Evolutionary conservation across 2,797 vertebrate genomes (phyloP), one percentile per base, ranked within the genome.

Genomic region (Hyperoplus lanceolatus): DNA sequence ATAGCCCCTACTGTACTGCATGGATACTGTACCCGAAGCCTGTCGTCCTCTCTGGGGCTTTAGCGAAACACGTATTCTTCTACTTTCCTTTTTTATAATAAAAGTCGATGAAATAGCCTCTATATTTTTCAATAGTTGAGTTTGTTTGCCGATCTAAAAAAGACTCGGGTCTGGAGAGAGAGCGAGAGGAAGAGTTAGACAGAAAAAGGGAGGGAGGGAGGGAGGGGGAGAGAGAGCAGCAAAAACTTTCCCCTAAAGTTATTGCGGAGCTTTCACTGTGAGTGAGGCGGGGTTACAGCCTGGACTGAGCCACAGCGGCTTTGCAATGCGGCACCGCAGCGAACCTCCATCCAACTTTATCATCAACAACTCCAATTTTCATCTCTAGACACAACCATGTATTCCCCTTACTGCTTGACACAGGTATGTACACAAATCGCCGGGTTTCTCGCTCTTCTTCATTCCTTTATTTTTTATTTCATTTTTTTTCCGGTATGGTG

Each of bases 341-440:
- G 93, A 95, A 93, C 93, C 94, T 95, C 90, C 93, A 95, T 91
- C 93, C 94, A 94, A 95, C 91, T 95, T 92, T 87, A 89, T 84
- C 83, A 91, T 77, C 91, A 89, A 85, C 92, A 82, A 84, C 92
- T 92, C 85, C 86, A 85, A 80, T 82, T 89, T 86, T 82, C 92
- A 92, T 90, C 92, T 94, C 90, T 93, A 95, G 90, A 94, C 93
- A 79, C 88, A 92, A 91, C 94, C 92, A 98, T 98, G 97, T 98
- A 98, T 93, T 98, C 97, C 86, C 97, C 97, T 71, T 97, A 97
- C 96, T 98, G 97, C 96, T 93, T 98, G 94, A 98, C 97, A 95
- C 97, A 97, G 97, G 97, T 98, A 97, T 74, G 90, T 94, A 76
- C 43, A 41, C 12, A 10, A 6, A n/a, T 13, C 62, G 79, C 56